Percentiles rank a stretch among this genome's conserved stretches.
Evolutionary conservation across 1,140 invertebrate genomes (phyloP).

Genomic region (Panulirus ornatus): DNA sequence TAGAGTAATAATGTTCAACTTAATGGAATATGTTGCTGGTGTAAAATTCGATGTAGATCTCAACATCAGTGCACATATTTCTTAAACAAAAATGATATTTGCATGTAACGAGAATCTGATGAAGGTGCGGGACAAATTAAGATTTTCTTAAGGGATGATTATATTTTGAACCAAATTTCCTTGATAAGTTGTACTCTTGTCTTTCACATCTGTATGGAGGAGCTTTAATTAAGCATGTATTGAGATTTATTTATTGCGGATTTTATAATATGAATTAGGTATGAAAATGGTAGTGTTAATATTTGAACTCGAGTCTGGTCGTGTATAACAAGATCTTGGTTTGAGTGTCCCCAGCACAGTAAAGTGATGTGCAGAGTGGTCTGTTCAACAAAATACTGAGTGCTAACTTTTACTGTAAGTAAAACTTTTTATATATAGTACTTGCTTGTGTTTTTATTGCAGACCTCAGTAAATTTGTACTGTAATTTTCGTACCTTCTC

Average conservation of each 20-base stretch:
- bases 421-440: constrained; percentile 9
- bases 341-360: neutral
- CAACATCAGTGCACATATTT: constrained; percentile 31
- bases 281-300: too few relatives aligned
- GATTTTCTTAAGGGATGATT: neutral
- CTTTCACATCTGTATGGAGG: constrained; percentile 25
- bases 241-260: neutral
- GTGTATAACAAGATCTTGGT: neutral
- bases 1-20: constrained; percentile 17
- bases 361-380: neutral
- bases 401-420: constrained; percentile 3
- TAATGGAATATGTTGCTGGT: constrained; percentile 7
- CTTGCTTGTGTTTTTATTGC: constrained; percentile 6
- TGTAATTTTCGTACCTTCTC: neutral
- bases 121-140: neutral
- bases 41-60: neutral
- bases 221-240: constrained; percentile 36
- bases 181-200: constrained; percentile 26
- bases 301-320: neutral
- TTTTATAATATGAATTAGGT: neutral
- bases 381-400: neutral
- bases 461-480: neutral
- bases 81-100: constrained; percentile 4
- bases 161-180: neutral
- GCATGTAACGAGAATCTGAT: neutral